phyloP scores from a whole-genome alignment of 1,140 invertebrate species.

The Ceratitis capitata region DNA sequence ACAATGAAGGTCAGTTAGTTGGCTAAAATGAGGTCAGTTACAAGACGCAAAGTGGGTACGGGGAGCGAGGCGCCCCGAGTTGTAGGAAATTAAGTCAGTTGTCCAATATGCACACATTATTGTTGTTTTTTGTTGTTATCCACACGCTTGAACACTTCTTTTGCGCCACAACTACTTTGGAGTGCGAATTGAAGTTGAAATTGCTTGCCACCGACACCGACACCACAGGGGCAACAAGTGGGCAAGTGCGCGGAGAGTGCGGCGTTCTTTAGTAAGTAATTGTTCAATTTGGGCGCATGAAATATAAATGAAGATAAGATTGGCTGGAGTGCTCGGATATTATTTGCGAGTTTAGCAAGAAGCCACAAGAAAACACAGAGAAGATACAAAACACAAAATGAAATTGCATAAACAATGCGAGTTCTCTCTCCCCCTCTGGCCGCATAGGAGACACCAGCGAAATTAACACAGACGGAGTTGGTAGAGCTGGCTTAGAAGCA shows the following conservation, averaged over 20 bases:
- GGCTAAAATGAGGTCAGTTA: slow-evolving; percentile 4
- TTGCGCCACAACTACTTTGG: background rate
- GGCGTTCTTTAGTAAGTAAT: background rate
- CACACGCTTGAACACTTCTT: background rate
- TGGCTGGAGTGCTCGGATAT: background rate
- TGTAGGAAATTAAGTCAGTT: background rate
- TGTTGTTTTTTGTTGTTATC: background rate
- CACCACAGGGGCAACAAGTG: background rate
- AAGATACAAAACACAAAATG: background rate
- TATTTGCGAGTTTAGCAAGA: background rate
- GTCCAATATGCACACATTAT: background rate
- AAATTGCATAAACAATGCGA: slow-evolving; percentile 9
- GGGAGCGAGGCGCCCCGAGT: background rate
- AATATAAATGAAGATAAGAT: slow-evolving; percentile 19
- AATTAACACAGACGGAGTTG: too few species aligned
- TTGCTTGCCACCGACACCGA: background rate
- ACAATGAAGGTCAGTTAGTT: background rate
- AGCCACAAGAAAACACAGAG: too few species aligned
- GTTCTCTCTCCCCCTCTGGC: too few species aligned
- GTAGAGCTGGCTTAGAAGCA: too few species aligned
- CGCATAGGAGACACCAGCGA: too few species aligned
- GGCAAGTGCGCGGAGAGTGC: background rate
- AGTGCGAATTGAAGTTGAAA: slow-evolving; percentile 15
- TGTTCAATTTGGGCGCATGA: background rate
- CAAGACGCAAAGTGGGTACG: background rate